Conservation (phyloP, 1,140 invertebrate species). For the Parapsyche elsis region DNA sequence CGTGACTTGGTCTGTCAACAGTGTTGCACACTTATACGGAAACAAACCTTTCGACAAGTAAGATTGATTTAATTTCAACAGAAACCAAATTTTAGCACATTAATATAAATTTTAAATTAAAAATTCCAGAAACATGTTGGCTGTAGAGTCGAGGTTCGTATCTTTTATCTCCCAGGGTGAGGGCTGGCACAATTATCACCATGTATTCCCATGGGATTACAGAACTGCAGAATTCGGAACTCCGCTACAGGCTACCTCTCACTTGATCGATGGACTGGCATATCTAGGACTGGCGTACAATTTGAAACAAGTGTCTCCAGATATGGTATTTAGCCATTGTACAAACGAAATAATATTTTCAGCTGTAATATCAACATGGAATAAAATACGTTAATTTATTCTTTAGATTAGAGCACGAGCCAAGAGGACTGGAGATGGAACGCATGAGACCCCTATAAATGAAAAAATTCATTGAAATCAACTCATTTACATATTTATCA, state of each 20-base stretch:
- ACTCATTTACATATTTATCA: neutral
- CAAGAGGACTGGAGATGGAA: conserved; percentile 1
- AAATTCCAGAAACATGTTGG: conserved; percentile 67
- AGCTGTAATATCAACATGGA: neutral
- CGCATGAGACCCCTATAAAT: neutral
- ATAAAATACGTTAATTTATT: neutral
- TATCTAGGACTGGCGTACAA: conserved; percentile 74
- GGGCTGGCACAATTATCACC: conserved; percentile 87
- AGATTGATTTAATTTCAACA: conserved; percentile 37
- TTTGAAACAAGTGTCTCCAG: conserved; percentile 66
- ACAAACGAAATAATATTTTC: neutral
- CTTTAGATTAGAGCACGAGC: neutral
- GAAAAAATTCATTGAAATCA: neutral
- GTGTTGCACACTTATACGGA: conserved; percentile 66
- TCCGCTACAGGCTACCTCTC: conserved; percentile 65
- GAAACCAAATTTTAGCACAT: neutral
- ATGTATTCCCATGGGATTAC: conserved; percentile 82
- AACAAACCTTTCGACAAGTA: conserved; percentile 65
- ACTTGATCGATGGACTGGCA: conserved; percentile 66
- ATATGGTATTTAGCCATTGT: conserved; percentile 61
- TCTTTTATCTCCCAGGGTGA: conserved; percentile 69
- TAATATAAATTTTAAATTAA: conserved; percentile 18
- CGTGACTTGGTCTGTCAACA: conserved; percentile 90
- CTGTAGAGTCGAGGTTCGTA: conserved; percentile 69
- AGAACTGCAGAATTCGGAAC: conserved; percentile 70